Base-by-base conservation (phyloP, 2,888 invertebrate species). In the Heliconius cydno region DNA sequence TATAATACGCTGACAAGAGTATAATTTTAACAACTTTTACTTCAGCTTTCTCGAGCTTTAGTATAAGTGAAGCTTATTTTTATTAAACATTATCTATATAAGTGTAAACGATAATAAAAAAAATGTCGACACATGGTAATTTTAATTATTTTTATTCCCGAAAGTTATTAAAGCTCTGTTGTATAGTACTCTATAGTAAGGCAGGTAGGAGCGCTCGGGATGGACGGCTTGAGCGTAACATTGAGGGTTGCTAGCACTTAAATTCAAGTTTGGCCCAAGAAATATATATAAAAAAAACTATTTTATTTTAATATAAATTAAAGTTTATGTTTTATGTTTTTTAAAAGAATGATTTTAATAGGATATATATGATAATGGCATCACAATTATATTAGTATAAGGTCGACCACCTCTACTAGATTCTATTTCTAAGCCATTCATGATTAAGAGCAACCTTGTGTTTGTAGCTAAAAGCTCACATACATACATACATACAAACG, bases 151-250 rank as follows among this genome's bases (percentile, higher is more conserved):
- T 52, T 70, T 60, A 66, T 25, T 30, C 12, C 52, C 22, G 28
- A 30, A 67, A 30, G 28, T 4, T 46, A 15, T 46, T 41, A 67
- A 68, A 79, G 76, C 84, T 86, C 82, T 79, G 70, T 72, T 38
- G 78, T 77, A 68, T 10, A 60, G 83, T 89, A 88, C 85, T 91
- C 90, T 91, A 86, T 90, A 86, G 86, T 83, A 85, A 82, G 85
- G 91, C 92, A 93, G 93, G 94, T 92, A 93, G 91, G 84, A 83
- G 80, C 83, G 87, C 86, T 84, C 88, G 90, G 91, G 91, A 92
- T 92, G 91, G 89, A 90, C 91, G 90, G 90, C 91, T 92, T 91
- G 90, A 90, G 90, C 91, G 90, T 89, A 92, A 92, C 90, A 90
- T 91, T 71, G 79, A 75, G 91, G 86, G 91, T 89, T 91, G 90